These are phyloP conservation scores for Leucoma salicis DNA, from an alignment of 2,888 invertebrate genomes.

Conservation along the genomic window DNA sequence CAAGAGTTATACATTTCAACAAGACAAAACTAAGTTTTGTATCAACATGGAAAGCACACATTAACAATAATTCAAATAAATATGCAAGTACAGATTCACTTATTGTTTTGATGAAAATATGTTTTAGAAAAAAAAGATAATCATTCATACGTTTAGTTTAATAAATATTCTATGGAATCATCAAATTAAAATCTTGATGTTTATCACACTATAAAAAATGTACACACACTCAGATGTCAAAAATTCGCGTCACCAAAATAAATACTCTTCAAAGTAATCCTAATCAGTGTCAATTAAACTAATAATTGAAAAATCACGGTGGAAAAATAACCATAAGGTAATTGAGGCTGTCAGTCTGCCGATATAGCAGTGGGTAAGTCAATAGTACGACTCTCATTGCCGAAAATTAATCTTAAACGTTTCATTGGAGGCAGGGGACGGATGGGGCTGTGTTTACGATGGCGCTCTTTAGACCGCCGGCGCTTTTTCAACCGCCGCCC, in stretches of 20 bases:
- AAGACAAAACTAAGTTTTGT: conserved; percentile 11
- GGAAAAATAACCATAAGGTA: conserved; percentile 72
- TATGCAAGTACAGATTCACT: conserved; percentile 21
- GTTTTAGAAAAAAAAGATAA: conserved; percentile 44
- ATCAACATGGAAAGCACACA: not conserved
- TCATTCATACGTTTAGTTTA: conserved; percentile 46
- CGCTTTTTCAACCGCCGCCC: conserved; percentile 82
- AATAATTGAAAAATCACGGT: conserved; percentile 79
- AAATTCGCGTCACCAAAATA: conserved; percentile 71
- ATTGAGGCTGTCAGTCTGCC: conserved; percentile 79
- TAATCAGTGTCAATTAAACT: conserved; percentile 80
- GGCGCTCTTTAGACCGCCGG: conserved; percentile 73
- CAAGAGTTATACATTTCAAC: conserved; percentile 14
- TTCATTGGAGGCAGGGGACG: conserved; percentile 89
- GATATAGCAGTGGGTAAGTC: conserved; percentile 90
- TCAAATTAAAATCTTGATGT: conserved; percentile 60
- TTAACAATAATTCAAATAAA: conserved; percentile 10
- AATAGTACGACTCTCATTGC: conserved; percentile 94
- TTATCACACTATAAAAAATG: conserved; percentile 51
- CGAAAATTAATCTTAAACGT: conserved; percentile 92
- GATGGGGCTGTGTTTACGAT: conserved; percentile 77
- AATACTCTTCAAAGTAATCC: conserved; percentile 76
- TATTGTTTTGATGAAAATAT: conserved; percentile 28
- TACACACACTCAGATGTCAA: conserved; percentile 56
- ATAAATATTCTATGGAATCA: conserved; percentile 68